phyloP scores from a whole-genome alignment of 2,888 invertebrate genomes.

The Thera britannica region DNA sequence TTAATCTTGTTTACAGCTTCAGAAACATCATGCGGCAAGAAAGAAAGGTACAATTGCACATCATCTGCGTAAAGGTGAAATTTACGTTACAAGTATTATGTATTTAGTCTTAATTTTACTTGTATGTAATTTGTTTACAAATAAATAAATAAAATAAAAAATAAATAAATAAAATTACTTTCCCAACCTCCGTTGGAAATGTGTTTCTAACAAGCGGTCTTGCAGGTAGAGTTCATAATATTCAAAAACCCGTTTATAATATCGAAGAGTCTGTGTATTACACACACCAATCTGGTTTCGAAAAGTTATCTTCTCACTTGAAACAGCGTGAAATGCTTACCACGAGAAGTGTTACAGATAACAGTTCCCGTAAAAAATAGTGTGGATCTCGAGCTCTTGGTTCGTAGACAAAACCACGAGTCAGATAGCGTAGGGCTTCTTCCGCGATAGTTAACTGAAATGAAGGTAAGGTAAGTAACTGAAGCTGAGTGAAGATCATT shows the following conservation, averaged over 20 bases:
- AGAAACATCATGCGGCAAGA: no score
- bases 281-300: neutral
- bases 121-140: no score
- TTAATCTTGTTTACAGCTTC: no score
- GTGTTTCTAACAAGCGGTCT: neutral
- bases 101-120: no score
- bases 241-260: neutral
- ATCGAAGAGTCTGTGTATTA: neutral
- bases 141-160: no score
- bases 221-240: neutral
- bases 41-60: no score
- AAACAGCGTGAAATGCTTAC: constrained; percentile 52
- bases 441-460: no score
- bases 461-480: no score
- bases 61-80: no score
- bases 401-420: neutral
- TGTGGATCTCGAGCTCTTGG: constrained; percentile 24
- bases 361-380: constrained; percentile 34
- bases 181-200: neutral
- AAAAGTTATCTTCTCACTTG: constrained; percentile 51
- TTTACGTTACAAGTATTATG: no score
- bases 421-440: neutral
- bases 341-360: constrained; percentile 28
- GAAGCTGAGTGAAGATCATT: no score
- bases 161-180: no score